phyloP scores from a whole-genome alignment of 2,113 vertebrate genomes.

The Prionailurus viverrinus region DNA sequence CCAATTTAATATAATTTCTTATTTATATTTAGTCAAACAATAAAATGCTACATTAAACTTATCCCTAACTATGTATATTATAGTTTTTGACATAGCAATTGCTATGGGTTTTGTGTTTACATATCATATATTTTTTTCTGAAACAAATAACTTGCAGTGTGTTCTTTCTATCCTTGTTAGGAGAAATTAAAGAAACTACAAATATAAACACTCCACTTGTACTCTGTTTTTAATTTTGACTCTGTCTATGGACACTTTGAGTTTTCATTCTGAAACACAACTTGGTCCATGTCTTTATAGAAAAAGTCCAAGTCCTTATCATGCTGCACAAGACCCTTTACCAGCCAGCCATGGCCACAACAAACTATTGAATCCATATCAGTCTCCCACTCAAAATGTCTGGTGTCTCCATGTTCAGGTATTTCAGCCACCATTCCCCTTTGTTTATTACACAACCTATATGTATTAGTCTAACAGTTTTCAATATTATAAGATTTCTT shows the following conservation, averaged over 20 bases:
- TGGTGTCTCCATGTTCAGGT: neutral
- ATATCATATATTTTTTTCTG: neutral
- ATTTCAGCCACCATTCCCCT: neutral
- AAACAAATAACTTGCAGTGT: neutral
- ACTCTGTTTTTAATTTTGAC: neutral
- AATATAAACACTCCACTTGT: neutral
- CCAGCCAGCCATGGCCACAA: neutral
- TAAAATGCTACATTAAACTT: conserved; percentile 29
- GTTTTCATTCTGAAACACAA: conserved; percentile 44
- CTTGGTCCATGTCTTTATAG: neutral
- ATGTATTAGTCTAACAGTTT: neutral
- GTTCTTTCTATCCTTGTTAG: neutral
- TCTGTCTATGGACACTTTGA: neutral
- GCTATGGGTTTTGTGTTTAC: neutral
- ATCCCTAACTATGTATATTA: neutral
- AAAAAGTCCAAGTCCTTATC: neutral
- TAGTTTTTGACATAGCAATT: neutral
- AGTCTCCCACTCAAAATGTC: neutral
- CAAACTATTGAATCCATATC: neutral
- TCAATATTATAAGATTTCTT: neutral
- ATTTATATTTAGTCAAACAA: conserved; percentile 25
- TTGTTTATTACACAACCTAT: neutral
- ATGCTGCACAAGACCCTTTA: neutral
- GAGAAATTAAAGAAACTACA: conserved; percentile 24
- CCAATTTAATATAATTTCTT: neutral